A percentile compares a stretch with the other conserved stretches of the same genome.
Evolutionary conservation across 2,888 invertebrate species (phyloP).

Genomic region (Drosophila mercatorum): DNA sequence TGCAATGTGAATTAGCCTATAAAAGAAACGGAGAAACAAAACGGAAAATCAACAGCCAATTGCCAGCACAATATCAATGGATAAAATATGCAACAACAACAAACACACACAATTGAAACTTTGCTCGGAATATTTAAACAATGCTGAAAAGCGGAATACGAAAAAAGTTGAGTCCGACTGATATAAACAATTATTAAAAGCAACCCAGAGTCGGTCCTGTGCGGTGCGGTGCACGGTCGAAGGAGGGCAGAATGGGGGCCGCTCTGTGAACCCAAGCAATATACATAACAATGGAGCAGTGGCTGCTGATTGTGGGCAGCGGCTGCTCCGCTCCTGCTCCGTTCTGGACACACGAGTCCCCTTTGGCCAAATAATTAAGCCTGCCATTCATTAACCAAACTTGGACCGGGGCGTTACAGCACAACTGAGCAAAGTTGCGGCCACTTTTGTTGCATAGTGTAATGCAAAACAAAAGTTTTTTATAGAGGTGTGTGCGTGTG

Average conservation of each 20-base stretch:
- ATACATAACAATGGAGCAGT: conserved; percentile 56
- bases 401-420: conserved; percentile 43
- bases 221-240: no score
- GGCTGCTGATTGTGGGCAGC: conserved; percentile 49
- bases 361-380: conserved; percentile 65
- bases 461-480: conserved; percentile 39
- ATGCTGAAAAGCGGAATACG: conserved; percentile 13
- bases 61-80: conserved; percentile 62
- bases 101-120: conserved; percentile 55
- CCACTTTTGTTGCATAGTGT: conserved; percentile 58
- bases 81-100: conserved; percentile 57
- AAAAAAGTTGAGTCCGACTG: conserved; percentile 53
- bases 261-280: conserved; percentile 31
- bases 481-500: conserved; percentile 2
- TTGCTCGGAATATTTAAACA: conserved; percentile 58
- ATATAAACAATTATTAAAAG: conserved; percentile 77
- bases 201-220: conserved; percentile 43
- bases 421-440: conserved; percentile 49
- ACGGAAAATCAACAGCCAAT: conserved; percentile 58
- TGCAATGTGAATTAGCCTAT: conserved; percentile 61
- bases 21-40: conserved; percentile 38
- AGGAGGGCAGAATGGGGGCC: background rate
- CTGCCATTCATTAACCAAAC: conserved; percentile 72
- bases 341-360: conserved; percentile 35
- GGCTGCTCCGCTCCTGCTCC: background rate